Evolutionary conservation across 1,140 invertebrate species (phyloP).

Genomic region (Drosophila obscura): DNA sequence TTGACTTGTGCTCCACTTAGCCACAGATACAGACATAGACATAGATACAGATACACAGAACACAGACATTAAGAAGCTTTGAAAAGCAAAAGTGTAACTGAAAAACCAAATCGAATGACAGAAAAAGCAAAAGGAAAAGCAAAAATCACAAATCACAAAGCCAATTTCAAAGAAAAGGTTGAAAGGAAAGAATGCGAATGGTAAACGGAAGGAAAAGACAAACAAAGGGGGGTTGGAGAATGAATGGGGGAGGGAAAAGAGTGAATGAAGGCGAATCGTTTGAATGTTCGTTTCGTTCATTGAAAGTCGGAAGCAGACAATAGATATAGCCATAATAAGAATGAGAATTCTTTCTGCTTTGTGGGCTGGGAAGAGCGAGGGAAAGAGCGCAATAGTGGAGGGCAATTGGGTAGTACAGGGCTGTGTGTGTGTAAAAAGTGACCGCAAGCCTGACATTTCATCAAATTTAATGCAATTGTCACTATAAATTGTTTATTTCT

Average conservation of each 20-base stretch:
- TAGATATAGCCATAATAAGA: conserved; percentile 9
- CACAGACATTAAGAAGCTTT: conserved; percentile 41
- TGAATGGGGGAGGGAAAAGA: conserved; percentile 3
- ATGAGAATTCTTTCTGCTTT: background rate
- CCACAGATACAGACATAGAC: conserved; percentile 4
- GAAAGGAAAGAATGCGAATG: conserved; percentile 1
- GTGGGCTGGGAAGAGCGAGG: background rate
- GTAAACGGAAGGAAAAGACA: too few relatives aligned
- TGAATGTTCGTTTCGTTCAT: conserved; percentile 2
- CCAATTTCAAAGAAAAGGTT: conserved; percentile 23
- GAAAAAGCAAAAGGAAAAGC: conserved; percentile 32
- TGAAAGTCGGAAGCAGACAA: conserved; percentile 27
- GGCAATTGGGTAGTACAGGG: background rate
- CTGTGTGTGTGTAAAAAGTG: conserved; percentile 56
- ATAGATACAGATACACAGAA: conserved; percentile 7
- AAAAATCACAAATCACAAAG: conserved; percentile 44
- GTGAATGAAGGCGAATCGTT: conserved; percentile 13
- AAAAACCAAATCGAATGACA: conserved; percentile 47
- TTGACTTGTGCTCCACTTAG: conserved; percentile 59
- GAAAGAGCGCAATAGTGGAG: background rate
- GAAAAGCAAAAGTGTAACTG: conserved; percentile 55
- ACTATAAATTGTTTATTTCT: conserved; percentile 43
- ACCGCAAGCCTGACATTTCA: conserved; percentile 54
- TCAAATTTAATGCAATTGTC: conserved; percentile 65
- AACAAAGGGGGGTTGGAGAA: background rate